phyloP scores from a whole-genome alignment of 2,113 vertebrate species.

The Muntiacus muntjak region DNA sequence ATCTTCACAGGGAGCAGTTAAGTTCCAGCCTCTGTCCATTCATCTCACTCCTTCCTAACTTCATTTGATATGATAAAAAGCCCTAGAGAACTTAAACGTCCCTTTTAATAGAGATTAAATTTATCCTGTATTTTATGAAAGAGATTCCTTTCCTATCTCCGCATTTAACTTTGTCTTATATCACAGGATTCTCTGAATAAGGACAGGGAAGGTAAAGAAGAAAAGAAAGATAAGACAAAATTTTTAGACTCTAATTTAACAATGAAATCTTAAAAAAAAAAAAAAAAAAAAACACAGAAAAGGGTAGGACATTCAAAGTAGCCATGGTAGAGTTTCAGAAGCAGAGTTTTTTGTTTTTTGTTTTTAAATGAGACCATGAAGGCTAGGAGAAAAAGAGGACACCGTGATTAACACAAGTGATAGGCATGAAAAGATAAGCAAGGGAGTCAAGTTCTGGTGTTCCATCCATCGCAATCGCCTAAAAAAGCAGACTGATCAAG shows the following conservation, averaged over 20 bases:
- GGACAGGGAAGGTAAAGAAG: background rate
- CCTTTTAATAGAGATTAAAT: background rate
- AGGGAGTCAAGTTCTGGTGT: background rate
- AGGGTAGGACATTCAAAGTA: background rate
- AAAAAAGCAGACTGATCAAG: background rate
- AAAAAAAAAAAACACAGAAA: background rate
- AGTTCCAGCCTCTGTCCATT: background rate
- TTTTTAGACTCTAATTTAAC: background rate
- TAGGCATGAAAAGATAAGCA: background rate
- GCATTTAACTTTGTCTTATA: background rate
- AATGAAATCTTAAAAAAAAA: background rate
- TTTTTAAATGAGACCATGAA: background rate
- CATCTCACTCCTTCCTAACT: background rate
- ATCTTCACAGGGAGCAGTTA: background rate
- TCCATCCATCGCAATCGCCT: rapidly evolving
- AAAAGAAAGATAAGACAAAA: background rate
- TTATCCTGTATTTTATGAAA: background rate
- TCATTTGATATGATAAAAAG: background rate
- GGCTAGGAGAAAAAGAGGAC: background rate
- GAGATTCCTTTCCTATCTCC: background rate
- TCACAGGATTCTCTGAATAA: background rate
- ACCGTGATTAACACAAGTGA: background rate
- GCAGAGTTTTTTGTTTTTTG: background rate
- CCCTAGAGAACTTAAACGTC: background rate
- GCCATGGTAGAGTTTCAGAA: background rate